Evolutionary conservation across 2,113 vertebrate genomes (phyloP).

Genomic region (Hyla sarda): DNA sequence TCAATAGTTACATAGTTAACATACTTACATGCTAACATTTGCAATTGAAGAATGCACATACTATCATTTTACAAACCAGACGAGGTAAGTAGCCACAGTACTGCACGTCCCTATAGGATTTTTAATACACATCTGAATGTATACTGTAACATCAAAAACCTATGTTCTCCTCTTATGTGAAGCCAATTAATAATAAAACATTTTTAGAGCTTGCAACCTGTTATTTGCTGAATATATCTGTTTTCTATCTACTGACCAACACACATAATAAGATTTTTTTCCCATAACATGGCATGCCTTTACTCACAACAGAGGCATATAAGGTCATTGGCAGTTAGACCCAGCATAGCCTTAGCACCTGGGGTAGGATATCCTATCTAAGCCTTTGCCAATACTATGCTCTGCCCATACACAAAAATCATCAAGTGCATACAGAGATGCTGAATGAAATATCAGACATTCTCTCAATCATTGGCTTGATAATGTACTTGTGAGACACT

Average conservation of each 20-base stretch:
- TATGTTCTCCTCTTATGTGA: too few relatives aligned
- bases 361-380: background rate
- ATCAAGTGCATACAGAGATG: constrained; percentile 28
- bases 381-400: background rate
- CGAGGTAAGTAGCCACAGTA: too few relatives aligned
- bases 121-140: too few relatives aligned
- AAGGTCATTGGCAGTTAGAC: background rate
- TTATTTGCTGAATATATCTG: too few relatives aligned
- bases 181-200: too few relatives aligned
- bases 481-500: constrained; percentile 39
- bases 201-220: too few relatives aligned
- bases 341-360: background rate
- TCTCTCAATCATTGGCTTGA: constrained; percentile 18
- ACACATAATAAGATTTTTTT: background rate
- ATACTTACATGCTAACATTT: background rate
- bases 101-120: background rate
- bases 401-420: background rate
- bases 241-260: background rate
- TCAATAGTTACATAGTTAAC: background rate
- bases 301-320: background rate
- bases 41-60: background rate
- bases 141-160: too few relatives aligned
- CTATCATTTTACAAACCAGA: background rate
- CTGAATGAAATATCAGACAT: background rate
- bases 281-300: too few relatives aligned